Base-by-base conservation (phyloP, 2,797 vertebrate genomes). In the Pempheris klunzingeri region DNA sequence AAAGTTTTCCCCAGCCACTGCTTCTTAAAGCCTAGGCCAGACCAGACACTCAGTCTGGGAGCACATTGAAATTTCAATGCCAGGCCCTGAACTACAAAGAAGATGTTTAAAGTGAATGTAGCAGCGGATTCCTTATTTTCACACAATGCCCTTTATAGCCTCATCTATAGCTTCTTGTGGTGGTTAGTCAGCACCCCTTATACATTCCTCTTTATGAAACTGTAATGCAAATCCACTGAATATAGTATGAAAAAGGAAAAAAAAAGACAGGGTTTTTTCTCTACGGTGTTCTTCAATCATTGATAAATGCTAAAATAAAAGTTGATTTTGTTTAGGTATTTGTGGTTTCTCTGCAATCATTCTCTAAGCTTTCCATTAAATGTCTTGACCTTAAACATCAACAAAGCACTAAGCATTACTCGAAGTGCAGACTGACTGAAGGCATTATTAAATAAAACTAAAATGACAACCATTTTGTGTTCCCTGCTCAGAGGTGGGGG, bases 61-160 rank as follows among this genome's bases (percentile, higher is more conserved):
- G 78, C 22, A 63, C 41, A 61, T 11, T 80, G 38, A 60, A 55
- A 74, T 78, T 85, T 74, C 70, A 69, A 78, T 59, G 49, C 74
- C 44, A 49, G 26, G 47, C 49, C 41, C 22, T 38, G 54, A 81
- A 71, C 64, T 59, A 71, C 38, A 71, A 65, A 85, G 74, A 67
- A 63, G 52, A 61, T 18, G 46, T 83, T 82, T 36, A 53, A 73
- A 73, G 28, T n/a, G 2, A 64, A 68, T 0, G 3, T 22, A 62
- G 60, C 26, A 62, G 22, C 61, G 60, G 28, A 68, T 74, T 68
- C n/a, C 11, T 38, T 49, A 57, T 60, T 77, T 55, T 66, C 7
- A 67, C 47, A 77, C 30, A 55, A 28, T 72, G 39, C 39, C 28
- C 30, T 74, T 50, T 47, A 41, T 53, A 57, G 28, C 26, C 3